A percentile compares a stretch with the other conserved stretches of the same genome.
Conservation (phyloP, 2,113 vertebrate genomes). For the Colaptes auratus region DNA sequence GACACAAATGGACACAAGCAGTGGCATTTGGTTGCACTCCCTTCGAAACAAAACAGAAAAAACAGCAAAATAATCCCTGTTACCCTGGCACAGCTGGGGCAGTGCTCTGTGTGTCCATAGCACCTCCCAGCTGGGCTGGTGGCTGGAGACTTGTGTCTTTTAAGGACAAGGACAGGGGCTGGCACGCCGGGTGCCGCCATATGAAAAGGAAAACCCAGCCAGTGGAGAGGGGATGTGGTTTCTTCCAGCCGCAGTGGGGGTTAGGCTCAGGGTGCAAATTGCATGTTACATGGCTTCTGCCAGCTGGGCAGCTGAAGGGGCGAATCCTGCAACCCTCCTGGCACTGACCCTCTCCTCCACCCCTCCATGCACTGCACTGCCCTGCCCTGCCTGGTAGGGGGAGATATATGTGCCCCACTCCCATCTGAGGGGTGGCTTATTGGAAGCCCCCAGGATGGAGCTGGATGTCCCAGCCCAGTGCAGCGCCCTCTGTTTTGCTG, state of each 20-base stretch:
- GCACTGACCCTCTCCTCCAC: background rate
- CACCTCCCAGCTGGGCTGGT: background rate
- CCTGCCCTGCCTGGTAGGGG: background rate
- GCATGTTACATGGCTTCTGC: background rate
- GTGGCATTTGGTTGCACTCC: background rate
- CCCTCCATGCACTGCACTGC: background rate
- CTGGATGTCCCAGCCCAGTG: background rate
- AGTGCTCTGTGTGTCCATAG: background rate
- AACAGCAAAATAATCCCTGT: background rate
- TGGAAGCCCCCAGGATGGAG: background rate
- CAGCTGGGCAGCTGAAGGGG: background rate
- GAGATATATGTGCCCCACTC: rapidly evolving
- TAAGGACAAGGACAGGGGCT: constrained; percentile 45
- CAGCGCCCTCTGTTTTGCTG: background rate
- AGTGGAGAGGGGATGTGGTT: constrained; percentile 22
- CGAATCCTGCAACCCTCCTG: rapidly evolving
- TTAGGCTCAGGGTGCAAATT: background rate
- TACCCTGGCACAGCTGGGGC: background rate
- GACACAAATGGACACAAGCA: background rate
- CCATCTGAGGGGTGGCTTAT: background rate
- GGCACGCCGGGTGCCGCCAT: background rate
- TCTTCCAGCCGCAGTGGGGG: background rate
- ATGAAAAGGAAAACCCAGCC: background rate
- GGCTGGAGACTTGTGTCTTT: constrained; percentile 12
- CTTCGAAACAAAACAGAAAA: background rate